A percentile compares a stretch with the other conserved stretches of the same genome.
These are phyloP conservation scores for Epistrophella euchroma DNA, from an alignment of 2,888 invertebrate genomes.

Conservation along the genomic window DNA sequence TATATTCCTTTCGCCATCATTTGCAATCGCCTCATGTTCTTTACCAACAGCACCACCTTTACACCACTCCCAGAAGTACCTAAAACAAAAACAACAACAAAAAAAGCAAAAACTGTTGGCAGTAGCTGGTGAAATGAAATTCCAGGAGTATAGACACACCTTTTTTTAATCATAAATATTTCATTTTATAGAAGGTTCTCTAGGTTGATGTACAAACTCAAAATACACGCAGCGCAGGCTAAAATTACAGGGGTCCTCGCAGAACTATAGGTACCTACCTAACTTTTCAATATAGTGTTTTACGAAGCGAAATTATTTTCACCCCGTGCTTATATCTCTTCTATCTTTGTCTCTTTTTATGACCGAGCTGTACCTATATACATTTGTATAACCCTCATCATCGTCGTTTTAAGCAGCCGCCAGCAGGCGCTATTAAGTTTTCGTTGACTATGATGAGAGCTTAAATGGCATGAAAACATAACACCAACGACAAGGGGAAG, in stretches of 20 bases:
- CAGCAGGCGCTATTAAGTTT: constrained; percentile 49
- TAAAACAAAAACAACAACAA: background rate
- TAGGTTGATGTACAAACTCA: constrained; percentile 60
- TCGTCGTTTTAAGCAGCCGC: constrained; percentile 42
- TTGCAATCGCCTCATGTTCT: constrained; percentile 29
- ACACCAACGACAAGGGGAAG: constrained; percentile 16
- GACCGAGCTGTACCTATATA: background rate
- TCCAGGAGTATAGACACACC: constrained; percentile 64
- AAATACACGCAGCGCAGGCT: constrained; percentile 51
- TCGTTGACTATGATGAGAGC: constrained; percentile 41
- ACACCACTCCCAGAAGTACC: constrained; percentile 47
- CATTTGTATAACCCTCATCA: constrained; percentile 38
- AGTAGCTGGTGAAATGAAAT: constrained; percentile 41
- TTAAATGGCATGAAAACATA: constrained; percentile 48
- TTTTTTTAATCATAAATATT: constrained; percentile 63
- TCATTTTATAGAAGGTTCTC: constrained; percentile 52
- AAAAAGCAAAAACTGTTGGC: background rate
- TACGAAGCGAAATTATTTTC: constrained; percentile 40
- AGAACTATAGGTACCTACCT: constrained; percentile 8
- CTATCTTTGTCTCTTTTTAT: constrained; percentile 21
- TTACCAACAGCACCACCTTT: constrained; percentile 5
- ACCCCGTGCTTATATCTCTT: background rate
- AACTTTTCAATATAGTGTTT: background rate
- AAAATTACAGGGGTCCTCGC: constrained; percentile 42
- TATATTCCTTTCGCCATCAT: constrained; percentile 19